A percentile compares a stretch with the other conserved stretches of the same genome.
These are phyloP conservation scores for Buphagus erythrorhynchus DNA, from an alignment of 2,797 vertebrate species.

Conservation along the genomic window DNA sequence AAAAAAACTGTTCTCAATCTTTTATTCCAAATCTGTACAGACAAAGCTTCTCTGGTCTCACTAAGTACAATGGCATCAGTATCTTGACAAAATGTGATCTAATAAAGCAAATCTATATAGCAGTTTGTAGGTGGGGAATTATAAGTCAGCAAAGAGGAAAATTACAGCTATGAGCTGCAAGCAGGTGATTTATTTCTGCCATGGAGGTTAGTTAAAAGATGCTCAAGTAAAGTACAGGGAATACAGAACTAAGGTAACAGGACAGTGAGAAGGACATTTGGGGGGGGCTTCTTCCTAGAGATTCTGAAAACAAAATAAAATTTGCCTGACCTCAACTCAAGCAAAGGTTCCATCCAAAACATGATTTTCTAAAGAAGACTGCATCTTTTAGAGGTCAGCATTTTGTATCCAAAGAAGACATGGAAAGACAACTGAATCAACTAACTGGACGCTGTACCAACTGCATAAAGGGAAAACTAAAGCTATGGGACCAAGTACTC, in stretches of 20 bases:
- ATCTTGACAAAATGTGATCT: not conserved
- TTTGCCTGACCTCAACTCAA: not conserved
- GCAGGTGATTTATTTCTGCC: not conserved
- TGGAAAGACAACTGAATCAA: not conserved
- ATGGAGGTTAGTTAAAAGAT: not conserved
- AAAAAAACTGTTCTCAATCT: not conserved
- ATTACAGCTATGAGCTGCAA: not conserved
- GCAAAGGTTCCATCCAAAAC: not conserved
- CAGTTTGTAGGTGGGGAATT: not conserved
- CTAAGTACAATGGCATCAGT: not conserved
- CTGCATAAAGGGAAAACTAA: not conserved
- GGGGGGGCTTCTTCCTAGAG: not conserved
- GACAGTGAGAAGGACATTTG: not conserved
- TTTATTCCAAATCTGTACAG: not conserved
- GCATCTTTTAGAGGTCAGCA: not conserved
- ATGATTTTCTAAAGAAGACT: not conserved
- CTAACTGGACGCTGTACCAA: not conserved
- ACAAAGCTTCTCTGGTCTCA: not conserved
- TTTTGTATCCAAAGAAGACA: not conserved
- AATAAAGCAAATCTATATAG: not conserved
- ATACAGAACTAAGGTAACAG: not conserved
- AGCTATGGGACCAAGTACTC: not conserved
- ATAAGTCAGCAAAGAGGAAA: not conserved
- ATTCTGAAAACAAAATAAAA: not conserved
- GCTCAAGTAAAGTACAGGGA: not conserved